Percentiles rank a stretch among this genome's conserved stretches.
Evolutionary conservation across 1,140 invertebrate genomes (phyloP).

Genomic region (Teleogryllus occipitalis): DNA sequence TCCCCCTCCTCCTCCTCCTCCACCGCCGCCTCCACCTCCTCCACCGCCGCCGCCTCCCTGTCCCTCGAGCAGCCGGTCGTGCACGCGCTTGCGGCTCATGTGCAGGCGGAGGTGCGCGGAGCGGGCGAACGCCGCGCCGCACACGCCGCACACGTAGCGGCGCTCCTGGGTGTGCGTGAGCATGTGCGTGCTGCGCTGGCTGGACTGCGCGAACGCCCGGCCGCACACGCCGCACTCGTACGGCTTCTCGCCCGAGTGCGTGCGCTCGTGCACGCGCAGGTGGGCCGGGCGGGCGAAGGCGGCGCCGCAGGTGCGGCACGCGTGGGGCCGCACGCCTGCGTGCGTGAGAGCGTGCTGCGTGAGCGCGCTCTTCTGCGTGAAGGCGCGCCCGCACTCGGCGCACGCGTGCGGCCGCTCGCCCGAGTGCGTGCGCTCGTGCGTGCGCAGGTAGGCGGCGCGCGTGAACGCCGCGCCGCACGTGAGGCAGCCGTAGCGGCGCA

Average conservation of each 20-base stretch:
- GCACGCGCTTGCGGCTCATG: too few relatives aligned
- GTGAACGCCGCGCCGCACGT: not conserved
- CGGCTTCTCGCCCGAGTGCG: conserved; percentile 52
- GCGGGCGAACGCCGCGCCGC: not conserved
- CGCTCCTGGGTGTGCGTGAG: conserved; percentile 45
- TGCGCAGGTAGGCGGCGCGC: not conserved
- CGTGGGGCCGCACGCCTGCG: conserved; percentile 27
- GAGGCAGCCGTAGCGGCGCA: not conserved
- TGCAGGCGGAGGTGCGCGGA: too few relatives aligned
- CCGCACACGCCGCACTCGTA: conserved; percentile 45
- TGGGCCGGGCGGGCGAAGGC: conserved; percentile 35
- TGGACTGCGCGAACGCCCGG: conserved; percentile 40
- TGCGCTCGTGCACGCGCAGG: conserved; percentile 37
- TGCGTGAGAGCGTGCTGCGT: not conserved
- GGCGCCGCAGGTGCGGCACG: conserved; percentile 33
- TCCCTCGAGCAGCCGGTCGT: too few relatives aligned
- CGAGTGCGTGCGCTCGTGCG: conserved; percentile 9
- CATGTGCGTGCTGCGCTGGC: conserved; percentile 45
- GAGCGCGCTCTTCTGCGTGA: not conserved
- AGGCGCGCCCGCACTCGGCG: conserved; percentile 5
- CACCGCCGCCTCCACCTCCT: too few relatives aligned
- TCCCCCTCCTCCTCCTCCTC: too few relatives aligned
- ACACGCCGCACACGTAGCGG: conserved; percentile 45
- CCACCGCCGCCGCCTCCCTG: too few relatives aligned
- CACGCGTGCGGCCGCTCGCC: conserved; percentile 16